phyloP scores from a whole-genome alignment of 2,797 vertebrate species.

The Ctenosaura bakeri region DNA sequence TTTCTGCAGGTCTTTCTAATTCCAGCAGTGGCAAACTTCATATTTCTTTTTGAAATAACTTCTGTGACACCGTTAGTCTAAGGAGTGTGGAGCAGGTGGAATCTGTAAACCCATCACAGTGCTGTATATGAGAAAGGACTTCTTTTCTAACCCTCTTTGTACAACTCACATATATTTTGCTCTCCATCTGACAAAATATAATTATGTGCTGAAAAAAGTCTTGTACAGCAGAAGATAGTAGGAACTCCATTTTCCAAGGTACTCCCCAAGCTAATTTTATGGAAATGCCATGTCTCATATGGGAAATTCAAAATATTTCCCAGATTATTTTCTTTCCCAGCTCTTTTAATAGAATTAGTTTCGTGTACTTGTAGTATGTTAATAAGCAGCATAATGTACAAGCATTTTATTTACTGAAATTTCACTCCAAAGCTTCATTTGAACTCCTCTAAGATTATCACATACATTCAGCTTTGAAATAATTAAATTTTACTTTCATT shows the following conservation, averaged over 20 bases:
- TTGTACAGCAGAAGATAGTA: background rate
- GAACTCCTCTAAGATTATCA: constrained; percentile 31
- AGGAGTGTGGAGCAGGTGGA: constrained; percentile 14
- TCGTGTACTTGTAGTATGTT: constrained; percentile 35
- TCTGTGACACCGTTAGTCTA: background rate
- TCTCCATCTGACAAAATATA: constrained; percentile 24
- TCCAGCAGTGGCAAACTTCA: background rate
- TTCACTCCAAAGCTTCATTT: background rate
- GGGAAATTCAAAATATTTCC: constrained; percentile 49
- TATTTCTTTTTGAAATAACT: constrained; percentile 13
- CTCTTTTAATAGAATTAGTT: constrained; percentile 29
- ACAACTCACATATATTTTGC: constrained; percentile 15
- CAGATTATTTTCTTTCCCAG: constrained; percentile 36
- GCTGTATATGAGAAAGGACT: constrained; percentile 3
- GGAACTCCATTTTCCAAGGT: constrained; percentile 20
- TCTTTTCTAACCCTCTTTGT: background rate
- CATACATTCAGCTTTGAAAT: constrained; percentile 63
- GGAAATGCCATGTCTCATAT: constrained; percentile 32
- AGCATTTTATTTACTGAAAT: constrained; percentile 43
- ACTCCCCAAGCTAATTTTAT: constrained; percentile 26
- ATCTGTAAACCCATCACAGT: background rate
- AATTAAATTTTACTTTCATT: constrained; percentile 54
- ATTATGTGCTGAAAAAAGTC: constrained; percentile 38
- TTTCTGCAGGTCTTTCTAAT: no score
- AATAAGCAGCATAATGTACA: constrained; percentile 25